Evolutionary conservation across 2,113 vertebrate genomes (phyloP), one percentile per base, ranked within the genome.

Genomic region (Amphiprion percula): DNA sequence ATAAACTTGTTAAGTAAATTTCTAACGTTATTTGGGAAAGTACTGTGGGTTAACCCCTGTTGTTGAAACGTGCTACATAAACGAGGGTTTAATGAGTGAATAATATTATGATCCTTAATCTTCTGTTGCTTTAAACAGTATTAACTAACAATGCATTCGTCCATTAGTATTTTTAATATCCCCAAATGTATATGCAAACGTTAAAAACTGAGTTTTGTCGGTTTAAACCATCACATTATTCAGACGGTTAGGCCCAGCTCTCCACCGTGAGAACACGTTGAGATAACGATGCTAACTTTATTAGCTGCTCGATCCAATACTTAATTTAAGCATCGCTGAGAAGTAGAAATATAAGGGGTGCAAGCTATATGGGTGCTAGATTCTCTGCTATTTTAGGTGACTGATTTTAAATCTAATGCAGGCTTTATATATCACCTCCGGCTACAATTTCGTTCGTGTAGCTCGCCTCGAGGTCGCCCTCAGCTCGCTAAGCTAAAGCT

Each of bases 391-490:
- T 5, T 49, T 47, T 15, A 12, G 0, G 2, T 4, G 28, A 3
- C 0, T 30, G 11, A 17, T 1, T 1, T 11, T 9, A 10, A 24
- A 0, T 44, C 0, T 12, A 11, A 49, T 49, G 14, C 0, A 9
- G 2, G 33, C 2, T 3, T 10, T 28, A 0, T 21, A 16, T 17
- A 28, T 21, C 8, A 23, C 41, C 10, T 2, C 1, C 33, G 0
- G 19, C 1, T 10, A 59, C 24, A 28, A 61, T 23, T 19, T 53
- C 0, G n/a, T 5, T 71, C 12, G 26, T 0, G 56, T 7, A 26
- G 65, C 65, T 74, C 60, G 68, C 85, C 87, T 89, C 74, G 81
- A 84, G 83, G 83, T 80, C 75, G 65, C 4, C 4, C 50, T 21
- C 26, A 6, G 64, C 14, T 80, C 83, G 79, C 68, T 17, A 10